phyloP scores from a whole-genome alignment of 2,888 invertebrate genomes.

The Napeogenes inachia region DNA sequence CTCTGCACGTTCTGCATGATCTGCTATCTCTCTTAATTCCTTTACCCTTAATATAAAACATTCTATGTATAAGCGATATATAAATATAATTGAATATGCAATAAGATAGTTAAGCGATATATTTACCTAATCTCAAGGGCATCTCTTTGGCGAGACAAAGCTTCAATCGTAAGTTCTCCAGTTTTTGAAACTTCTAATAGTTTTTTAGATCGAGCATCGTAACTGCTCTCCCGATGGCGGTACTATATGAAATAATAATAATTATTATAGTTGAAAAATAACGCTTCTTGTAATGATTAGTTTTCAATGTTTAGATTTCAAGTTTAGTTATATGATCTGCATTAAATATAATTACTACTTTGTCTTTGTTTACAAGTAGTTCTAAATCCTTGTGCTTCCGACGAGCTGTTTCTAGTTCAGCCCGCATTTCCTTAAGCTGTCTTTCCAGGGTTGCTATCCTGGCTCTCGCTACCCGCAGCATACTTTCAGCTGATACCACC shows the following conservation, averaged over 20 bases:
- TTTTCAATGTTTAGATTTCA: neutral
- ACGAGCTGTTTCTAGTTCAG: slow-evolving; percentile 50
- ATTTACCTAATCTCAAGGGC: slow-evolving; percentile 61
- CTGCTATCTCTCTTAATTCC: slow-evolving; percentile 56
- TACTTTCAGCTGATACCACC: slow-evolving; percentile 59
- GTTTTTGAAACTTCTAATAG: slow-evolving; percentile 63
- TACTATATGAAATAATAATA: slow-evolving; percentile 41
- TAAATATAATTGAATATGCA: neutral
- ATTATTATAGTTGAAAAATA: neutral
- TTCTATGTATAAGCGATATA: neutral
- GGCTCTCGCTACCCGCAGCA: slow-evolving; percentile 63
- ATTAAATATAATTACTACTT: slow-evolving; percentile 2
- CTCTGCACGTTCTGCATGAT: slow-evolving; percentile 42
- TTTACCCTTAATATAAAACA: slow-evolving; percentile 48
- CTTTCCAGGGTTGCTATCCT: slow-evolving; percentile 60
- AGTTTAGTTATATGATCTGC: neutral
- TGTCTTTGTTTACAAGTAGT: slow-evolving; percentile 52
- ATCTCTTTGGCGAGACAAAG: slow-evolving; percentile 61
- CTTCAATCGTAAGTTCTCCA: slow-evolving; percentile 63
- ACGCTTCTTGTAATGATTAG: neutral
- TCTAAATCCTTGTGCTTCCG: slow-evolving; percentile 67
- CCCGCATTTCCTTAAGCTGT: slow-evolving; percentile 56
- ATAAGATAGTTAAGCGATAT: slow-evolving; percentile 5
- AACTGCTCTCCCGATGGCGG: slow-evolving; percentile 60
- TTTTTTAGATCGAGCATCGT: slow-evolving; percentile 61